Evolutionary conservation across 2,888 invertebrate genomes (phyloP), one percentile per base, ranked within the genome.

Genomic region (Hymenopus coronatus): DNA sequence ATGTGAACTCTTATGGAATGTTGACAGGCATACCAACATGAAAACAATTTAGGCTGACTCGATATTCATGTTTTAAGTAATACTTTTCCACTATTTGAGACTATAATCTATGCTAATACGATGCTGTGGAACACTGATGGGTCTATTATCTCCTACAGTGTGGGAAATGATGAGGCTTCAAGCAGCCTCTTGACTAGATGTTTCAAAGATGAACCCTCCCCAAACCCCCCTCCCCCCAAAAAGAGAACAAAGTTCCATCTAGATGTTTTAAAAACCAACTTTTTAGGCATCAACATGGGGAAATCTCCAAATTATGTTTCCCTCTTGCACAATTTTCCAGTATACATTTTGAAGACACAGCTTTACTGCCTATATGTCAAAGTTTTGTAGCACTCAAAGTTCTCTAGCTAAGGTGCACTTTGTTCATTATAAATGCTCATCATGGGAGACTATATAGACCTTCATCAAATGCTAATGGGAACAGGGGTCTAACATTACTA

Each of bases 1-100:
- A 90, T 85, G 89, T 89, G 88, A 90, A 88, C 89, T 90, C 15
- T 70, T 70, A 90, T 90, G 90, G 90, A 90, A 90, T 90, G 90
- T 90, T 88, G 89, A 89, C 70, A 87, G 90, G 88, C 87, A 88
- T 87, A 81, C 40, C 25, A 84, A 85, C 70, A 54, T 40, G 88
- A 70, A 88, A 85, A 89, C 85, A 88, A 83, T 89, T 89, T 89
- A 88, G 89, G 88, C 84, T 88, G 86, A 82, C 82, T 89, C 46
- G 84, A 40, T 89, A 83, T 40, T 70, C 54, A 70, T 70, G 20
- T 70, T n/a, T 40, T 70, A 70, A 89, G 28, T 85, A 89, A 83
- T 89, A 87, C 87, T 89, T 82, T n/a, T 87, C 87, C 30, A 30
- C 87, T 87, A 87, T 20, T 70, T 28, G 28, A 30, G 83, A n/a